A percentile compares a stretch with the other conserved stretches of the same genome.
phyloP scores from a whole-genome alignment of 2,888 invertebrate genomes.

The Syrphus vitripennis region DNA sequence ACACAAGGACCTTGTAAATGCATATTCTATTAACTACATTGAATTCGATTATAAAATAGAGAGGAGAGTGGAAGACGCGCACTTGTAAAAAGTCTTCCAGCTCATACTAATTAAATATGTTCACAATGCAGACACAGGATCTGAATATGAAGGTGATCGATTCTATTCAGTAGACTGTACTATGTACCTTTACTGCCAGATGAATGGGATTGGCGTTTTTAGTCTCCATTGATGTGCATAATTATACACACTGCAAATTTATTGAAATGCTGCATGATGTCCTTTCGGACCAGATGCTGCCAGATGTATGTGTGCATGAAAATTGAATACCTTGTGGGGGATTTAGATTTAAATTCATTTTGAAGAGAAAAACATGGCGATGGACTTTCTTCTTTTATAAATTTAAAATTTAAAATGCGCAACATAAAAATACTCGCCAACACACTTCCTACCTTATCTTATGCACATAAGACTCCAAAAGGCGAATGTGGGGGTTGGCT shows the following conservation, averaged over 20 bases:
- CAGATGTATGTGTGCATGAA: not conserved
- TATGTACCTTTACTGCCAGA: constrained; percentile 12
- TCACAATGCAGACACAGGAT: constrained; percentile 50
- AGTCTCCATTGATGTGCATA: constrained; percentile 26
- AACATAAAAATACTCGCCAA: constrained; percentile 38
- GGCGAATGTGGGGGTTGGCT: not conserved
- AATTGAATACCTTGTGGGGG: constrained; percentile 3
- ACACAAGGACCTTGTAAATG: constrained; percentile 42
- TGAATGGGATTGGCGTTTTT: constrained; percentile 36
- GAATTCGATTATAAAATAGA: constrained; percentile 1
- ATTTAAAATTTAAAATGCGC: constrained; percentile 41
- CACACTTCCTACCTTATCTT: not conserved
- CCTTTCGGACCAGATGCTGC: not conserved
- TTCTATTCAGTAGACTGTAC: constrained; percentile 27
- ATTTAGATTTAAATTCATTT: constrained; percentile 33
- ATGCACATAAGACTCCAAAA: not conserved
- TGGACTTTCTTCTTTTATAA: constrained; percentile 30
- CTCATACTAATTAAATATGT: constrained; percentile 64
- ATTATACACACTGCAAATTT: constrained; percentile 31
- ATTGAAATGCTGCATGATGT: constrained; percentile 8
- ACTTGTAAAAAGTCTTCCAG: constrained; percentile 50
- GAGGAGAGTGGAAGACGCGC: not conserved
- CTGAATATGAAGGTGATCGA: constrained; percentile 30
- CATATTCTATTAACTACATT: constrained; percentile 62
- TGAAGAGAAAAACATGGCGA: constrained; percentile 17